These are phyloP conservation scores for Eupsilia transversa DNA, from an alignment of 2,888 invertebrate species.

Conservation along the genomic window DNA sequence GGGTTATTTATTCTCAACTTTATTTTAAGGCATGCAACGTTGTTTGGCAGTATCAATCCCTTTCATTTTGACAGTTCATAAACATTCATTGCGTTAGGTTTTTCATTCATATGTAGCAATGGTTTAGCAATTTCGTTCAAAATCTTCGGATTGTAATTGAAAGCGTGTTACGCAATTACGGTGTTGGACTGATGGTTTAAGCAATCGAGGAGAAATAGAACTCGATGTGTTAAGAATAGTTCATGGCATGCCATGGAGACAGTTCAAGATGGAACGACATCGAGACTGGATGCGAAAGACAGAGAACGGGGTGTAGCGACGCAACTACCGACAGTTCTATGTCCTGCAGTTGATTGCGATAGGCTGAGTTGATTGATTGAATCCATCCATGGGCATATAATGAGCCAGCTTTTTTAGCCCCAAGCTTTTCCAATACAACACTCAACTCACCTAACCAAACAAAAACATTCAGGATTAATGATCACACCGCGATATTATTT, in stretches of 20 bases:
- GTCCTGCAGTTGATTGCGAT: not conserved
- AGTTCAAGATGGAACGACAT: too few species aligned
- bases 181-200: too few species aligned
- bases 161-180: too few species aligned
- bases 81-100: too few species aligned
- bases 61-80: too few species aligned
- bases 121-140: too few species aligned
- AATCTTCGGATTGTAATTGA: too few species aligned
- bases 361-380: not conserved
- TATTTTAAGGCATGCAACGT: too few species aligned
- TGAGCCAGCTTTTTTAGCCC: slow-evolving; percentile 1
- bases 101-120: too few species aligned
- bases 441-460: slow-evolving; percentile 30
- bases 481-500: slow-evolving; percentile 47
- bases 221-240: not conserved
- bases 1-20: too few species aligned
- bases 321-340: not conserved
- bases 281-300: not conserved
- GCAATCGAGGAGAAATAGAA: not conserved
- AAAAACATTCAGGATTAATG: slow-evolving; percentile 54
- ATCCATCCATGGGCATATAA: not conserved
- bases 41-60: too few species aligned
- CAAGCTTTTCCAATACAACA: slow-evolving; percentile 16
- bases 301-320: not conserved
- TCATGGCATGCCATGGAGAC: not conserved